These are phyloP conservation scores for Drosophila buzzatii DNA, from an alignment of 2,888 invertebrate species.

Conservation along the genomic window DNA sequence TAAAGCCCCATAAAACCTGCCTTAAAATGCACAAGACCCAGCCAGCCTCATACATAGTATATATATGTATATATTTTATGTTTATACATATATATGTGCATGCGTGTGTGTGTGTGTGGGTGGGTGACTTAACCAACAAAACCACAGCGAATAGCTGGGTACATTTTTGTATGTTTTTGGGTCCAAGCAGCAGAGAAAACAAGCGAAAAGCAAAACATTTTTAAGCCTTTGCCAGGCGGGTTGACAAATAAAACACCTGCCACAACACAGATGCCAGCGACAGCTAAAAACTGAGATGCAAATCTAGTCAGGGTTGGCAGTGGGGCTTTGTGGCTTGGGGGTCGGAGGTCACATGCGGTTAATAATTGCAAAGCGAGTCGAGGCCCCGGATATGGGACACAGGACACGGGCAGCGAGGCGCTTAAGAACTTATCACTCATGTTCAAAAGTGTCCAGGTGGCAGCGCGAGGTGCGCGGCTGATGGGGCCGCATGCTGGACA, in stretches of 20 bases:
- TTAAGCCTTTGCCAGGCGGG: conserved; percentile 56
- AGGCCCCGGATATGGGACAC: conserved; percentile 25
- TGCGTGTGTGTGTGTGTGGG: conserved; percentile 3
- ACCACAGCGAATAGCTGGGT: conserved; percentile 56
- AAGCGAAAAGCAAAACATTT: conserved; percentile 50
- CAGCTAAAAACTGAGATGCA: conserved; percentile 39
- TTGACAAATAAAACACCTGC: conserved; percentile 67
- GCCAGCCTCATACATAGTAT: neutral
- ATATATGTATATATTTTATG: neutral
- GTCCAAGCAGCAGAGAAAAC: conserved; percentile 41
- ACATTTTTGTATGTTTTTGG: conserved; percentile 26
- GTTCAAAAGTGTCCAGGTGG: conserved; percentile 39
- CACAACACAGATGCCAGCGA: conserved; percentile 47
- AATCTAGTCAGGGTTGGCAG: conserved; percentile 8
- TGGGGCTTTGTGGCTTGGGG: neutral
- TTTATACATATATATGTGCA: neutral
- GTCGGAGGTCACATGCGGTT: conserved; percentile 61
- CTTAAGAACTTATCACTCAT: conserved; percentile 71
- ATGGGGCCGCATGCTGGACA: conserved; percentile 16
- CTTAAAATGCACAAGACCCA: conserved; percentile 42
- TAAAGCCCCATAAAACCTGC: conserved; percentile 41
- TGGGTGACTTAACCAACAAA: conserved; percentile 49
- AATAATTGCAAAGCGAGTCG: conserved; percentile 69
- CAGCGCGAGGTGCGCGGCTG: neutral
- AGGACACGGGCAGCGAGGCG: conserved; percentile 30